Base-by-base conservation (phyloP, 2,113 vertebrate genomes). In the Lates calcarifer region DNA sequence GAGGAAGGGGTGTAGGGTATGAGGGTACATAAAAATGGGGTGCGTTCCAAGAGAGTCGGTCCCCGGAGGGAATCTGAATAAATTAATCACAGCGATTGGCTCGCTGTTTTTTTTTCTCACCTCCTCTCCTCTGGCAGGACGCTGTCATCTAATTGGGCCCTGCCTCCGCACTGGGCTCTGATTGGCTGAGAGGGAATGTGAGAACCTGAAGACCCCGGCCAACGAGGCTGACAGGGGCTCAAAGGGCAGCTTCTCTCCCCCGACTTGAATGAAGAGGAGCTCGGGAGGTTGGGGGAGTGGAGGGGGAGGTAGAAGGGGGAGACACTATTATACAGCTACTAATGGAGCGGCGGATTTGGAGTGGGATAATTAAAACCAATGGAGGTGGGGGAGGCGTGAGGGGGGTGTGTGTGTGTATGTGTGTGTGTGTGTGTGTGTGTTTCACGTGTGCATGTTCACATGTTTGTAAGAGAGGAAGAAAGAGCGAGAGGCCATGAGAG, bases 11-110 rank as follows among this genome's bases (percentile, higher is more conserved):
- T 45, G 82, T 39, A 39, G 77, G 70, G 70, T 78, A 65, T 62
- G 83, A 81, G 87, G 82, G 79, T 78, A 67, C 74, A 71, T 81
- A 86, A 91, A 91, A 91, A 81, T 22, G 63, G 89, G 90, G 92
- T 89, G 89, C 91, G 85, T 94, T 93, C 94, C 93, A 95, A 94
- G 79, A 90, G 84, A 90, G 86, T 81, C 68, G 49, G 73, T 90
- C 85, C 91, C 88, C 84, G 82, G 86, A 92, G 94, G 91, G 94
- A 95, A 93, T 95, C 94, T 95, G 95, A 96, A 96, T 96, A 96
- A 96, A 96, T 95, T 95, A 96, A 96, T 96, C 94, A 94, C 92
- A 86, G 91, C 93, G 93, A 96, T 96, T 95, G 96, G 94, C 94
- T 95, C 93, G 91, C 92, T 93, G 90, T 61, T 31, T 65, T 26